Base-by-base conservation (phyloP, 2,797 vertebrate genomes). In the Centroberyx gerrardi region DNA sequence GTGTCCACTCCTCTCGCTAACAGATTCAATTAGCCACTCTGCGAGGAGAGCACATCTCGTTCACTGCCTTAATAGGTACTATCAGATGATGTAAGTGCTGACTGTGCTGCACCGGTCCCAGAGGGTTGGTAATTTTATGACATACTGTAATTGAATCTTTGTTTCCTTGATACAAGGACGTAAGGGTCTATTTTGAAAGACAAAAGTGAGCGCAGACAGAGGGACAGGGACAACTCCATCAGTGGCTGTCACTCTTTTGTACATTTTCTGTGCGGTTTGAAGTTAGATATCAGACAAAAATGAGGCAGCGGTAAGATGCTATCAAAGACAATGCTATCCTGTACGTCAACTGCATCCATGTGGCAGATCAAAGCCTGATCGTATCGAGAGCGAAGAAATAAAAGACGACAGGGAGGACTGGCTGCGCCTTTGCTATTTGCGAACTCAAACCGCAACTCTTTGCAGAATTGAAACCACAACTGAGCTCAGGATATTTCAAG, bases 21-120 rank as follows among this genome's bases (percentile, higher is more conserved):
- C 59, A 66, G 67, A 90, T 84, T 91, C 17, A 86, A 80, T 91
- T 84, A 89, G 83, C 69, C 48, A 33, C 72, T 81, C 78, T 79
- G 75, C 53, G 67, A 53, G 40, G 28, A 40, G 72, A 69, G 64
- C 29, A 27, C 46, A 65, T 77, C 52, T 78, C 68, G 72, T 12
- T 69, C 52, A 62, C n/a, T 40, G 36, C 29, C 71, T 51, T 58
- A 60, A 79, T 63, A 8, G 40, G 1, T 4, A 27, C 33, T 29
- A 9, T 68, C 48, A 63, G 62, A 42, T 78, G 78, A 81, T 71
- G 66, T 59, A 70, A 81, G 51, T 14, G 68, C 74, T 53, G 65
- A 73, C 38, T 40, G 4, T 12, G 62, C 33, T 40, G 60, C 42
- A 38, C 33, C 40, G 8, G 49, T 31, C 42, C 48, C 18, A 8